Evolutionary conservation across 2,797 vertebrate genomes (phyloP), one percentile per base, ranked within the genome.

Genomic region (Prionace glauca): DNA sequence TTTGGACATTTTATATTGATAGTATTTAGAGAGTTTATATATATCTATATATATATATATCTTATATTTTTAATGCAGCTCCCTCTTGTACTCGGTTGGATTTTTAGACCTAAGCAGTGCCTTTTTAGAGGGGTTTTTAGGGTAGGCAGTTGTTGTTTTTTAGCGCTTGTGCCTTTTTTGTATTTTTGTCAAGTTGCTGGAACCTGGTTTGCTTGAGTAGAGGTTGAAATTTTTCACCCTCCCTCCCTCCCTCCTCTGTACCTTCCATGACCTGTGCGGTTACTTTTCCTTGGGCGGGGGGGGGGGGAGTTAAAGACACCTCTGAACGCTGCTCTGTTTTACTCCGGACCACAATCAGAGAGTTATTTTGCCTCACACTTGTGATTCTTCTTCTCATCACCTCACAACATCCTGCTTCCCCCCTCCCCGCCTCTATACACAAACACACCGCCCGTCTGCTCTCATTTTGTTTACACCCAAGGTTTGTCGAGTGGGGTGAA

Each of bases 1-100:
- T 92, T 92, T 92, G 90, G 36, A n/a, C 62, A 18, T 67, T 92
- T 67, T 92, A 92, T 41, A 92, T 67, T 92, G 62, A 92, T 92
- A 10, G n/a, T 67, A 69, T 92, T 24, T n/a, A 90, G 60, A 67
- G 62, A 67, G 62, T 67, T 65, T 91, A 91, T 91, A 91, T 65
- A 91, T 65, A 65, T 65, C 10, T 65, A 67, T 69, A 69, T 20
- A 69, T 65, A 67, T 69, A 69, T 20, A 69, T 69, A 69, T 69
- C 3, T 69, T 18, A 81, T 91, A 91, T 91, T 92, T 92, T 92
- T 92, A 56, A 9, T 92, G 22, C n/a, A 24, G n/a, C 74, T 77
- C 74, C 74, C 74, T 77, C 50, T 91, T 62, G 29, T 36, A 4
- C 16, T 32, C 90, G 7, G 8, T 92, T 92, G 3, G 11, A 92